Conservation (phyloP, 2,113 vertebrate species). For the Nyctereutes procyonoides region DNA sequence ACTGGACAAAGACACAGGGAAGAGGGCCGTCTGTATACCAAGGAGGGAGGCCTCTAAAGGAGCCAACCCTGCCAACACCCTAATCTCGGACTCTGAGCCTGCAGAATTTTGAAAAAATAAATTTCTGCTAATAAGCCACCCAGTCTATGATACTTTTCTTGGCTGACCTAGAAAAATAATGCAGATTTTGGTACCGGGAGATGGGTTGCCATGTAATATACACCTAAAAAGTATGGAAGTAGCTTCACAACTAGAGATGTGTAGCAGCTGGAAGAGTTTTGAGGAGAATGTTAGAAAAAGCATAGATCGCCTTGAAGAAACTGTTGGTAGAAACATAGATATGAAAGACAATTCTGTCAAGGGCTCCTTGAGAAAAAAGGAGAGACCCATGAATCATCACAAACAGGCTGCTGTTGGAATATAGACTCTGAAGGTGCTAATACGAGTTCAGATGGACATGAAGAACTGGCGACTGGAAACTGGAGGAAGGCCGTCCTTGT, state of each 20-base stretch:
- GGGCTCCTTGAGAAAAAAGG: neutral
- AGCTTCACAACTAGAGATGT: neutral
- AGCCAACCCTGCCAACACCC: neutral
- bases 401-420: neutral
- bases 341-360: neutral
- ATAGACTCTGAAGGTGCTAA: neutral
- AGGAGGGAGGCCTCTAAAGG: neutral
- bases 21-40: neutral
- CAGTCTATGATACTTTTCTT: neutral
- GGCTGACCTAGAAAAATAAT: neutral
- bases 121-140: neutral
- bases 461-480: neutral
- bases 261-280: neutral
- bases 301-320: neutral
- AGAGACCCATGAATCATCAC: neutral
- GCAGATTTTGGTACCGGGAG: neutral
- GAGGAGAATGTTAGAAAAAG: neutral
- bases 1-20: neutral
- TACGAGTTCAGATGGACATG: neutral
- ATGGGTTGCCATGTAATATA: neutral
- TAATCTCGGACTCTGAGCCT: neutral
- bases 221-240: neutral
- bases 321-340: neutral
- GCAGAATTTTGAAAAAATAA: neutral
- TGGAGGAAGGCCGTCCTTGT: neutral